Evolutionary conservation across 2,113 vertebrate species (phyloP), one percentile per base, ranked within the genome.

Genomic region (Chloebia gouldiae): DNA sequence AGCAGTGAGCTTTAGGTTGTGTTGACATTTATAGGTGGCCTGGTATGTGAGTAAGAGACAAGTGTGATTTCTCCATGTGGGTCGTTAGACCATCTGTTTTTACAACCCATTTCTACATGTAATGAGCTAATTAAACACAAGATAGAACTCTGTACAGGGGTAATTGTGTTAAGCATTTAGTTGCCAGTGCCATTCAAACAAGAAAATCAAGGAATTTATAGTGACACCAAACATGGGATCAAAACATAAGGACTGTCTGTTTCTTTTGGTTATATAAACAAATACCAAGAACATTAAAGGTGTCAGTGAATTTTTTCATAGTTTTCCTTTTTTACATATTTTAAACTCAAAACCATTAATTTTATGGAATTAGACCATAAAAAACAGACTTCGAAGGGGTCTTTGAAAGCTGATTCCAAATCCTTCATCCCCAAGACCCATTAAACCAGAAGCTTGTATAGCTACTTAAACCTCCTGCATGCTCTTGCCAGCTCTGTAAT

Each of bases 301-400:
- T 42, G 4, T 11, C 2, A 6, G 5, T 44, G 4, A 23, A 10
- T 1, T 31, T 30, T 45, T 39, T 10, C 0, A 0, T 35, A 4
- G 2, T 30, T 63, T 30, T 59, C 6, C 15, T 31, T 79, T 40
- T 30, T 3, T 6, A 13, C 33, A 10, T 33, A 13, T 66, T 66
- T 66, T 25, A 35, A 20, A 57, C 14, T 65, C 0, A 6, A 72
- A 25, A 47, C n/a, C 2, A 65, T 53, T 49, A 39, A 6, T 37
- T 82, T 64, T 28, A 15, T 30, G 31, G 10, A 76, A 53, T 22
- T 40, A 53, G 5, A 40, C 6, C 12, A 24, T 27, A 47, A 68
- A 82, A 75, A 37, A 1, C 1, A 15, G 8, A 6, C 7, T 76
- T 76, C 10, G 5, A 50, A 81, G 2, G 7, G 11, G 31, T 57